Base-by-base conservation (phyloP, 2,113 vertebrate species). In the Sinocyclocheilus rhinocerous region DNA sequence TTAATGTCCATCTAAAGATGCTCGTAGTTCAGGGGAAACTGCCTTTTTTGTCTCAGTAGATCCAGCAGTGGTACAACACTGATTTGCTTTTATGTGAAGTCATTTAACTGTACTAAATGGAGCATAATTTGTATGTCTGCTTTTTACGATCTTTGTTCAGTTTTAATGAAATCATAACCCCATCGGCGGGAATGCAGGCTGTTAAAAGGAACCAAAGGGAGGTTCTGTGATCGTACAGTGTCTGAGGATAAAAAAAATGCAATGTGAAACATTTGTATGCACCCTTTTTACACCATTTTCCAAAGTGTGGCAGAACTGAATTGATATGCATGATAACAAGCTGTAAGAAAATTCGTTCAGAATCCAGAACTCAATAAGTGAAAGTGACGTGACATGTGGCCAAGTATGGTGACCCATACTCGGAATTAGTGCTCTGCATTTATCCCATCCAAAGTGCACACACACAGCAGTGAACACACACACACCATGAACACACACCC, bases 111-210 rank as follows among this genome's bases (percentile, higher is more conserved):
- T 83, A 61, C 81, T 79, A 90, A 89, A 77, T 81, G 65, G 85
- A 90, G 70, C 18, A 86, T 90, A 79, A 89, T 89, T 88, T 90
- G 59, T 86, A 63, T 85, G 85, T 88, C 73, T 87, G 79, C 55
- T 42, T 73, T 73, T 89, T 87, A 77, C 76, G 42, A 89, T 92
- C 67, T 90, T 88, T 86, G 76, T 81, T 85, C 39, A 86, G 48
- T 89, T 92, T 92, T 88, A 90, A 91, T 91, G 86, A 90, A 92
- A 86, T 90, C 77, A 81, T 87, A 91, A 88, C 83, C 90, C 88
- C 87, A 88, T 86, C 76, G 78, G 85, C 83, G 69, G 88, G 45
- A 89, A 83, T 63, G 61, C 72, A 87, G 65, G 81, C 86, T 89
- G 86, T 70, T 73, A 81, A 42, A 85, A 88, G 20, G 24, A 89